Evolutionary conservation across 2,888 invertebrate species (phyloP), one percentile per base, ranked within the genome.

Genomic region (Eupithecia exiguata): DNA sequence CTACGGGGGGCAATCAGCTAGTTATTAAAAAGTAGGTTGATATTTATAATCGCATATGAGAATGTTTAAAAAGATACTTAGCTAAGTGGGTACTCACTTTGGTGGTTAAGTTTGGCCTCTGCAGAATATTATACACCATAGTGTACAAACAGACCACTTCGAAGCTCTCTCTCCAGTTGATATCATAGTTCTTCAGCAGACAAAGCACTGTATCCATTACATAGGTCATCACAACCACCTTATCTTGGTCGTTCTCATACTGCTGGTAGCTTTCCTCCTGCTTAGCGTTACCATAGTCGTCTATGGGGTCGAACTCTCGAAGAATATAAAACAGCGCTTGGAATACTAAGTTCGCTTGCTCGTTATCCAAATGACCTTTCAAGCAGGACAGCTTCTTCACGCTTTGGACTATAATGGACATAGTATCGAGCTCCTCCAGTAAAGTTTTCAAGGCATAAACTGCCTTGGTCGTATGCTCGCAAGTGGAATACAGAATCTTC

Each of bases 161-260:
- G 4, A 97, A 94, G 74, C 96, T 97, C 81, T 97, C 97, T 74
- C 96, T 95, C 97, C 97, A 97, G 46, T 96, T 96, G 18, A 97
- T 96, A 76, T 96, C 95, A 80, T 96, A 96, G 67, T 96, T 95
- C 74, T 96, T 95, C 6, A 97, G 96, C 63, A 97, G 90, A 0
- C 95, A 93, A 35, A 96, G 92, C 16, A 97, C 90, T 0, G 95
- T 96, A 73, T 97, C 96, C 74, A 97, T 88, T 0, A 97, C 93
- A n/a, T 96, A 95, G 14, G 96, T 95, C 84, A 97, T 90, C 38
- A 96, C 95, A 62, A 89, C 81, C 7, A 91, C 85, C 70, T 88
- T 91, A 38, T 91, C 88, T 53, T 89, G 87, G 30, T 85, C 82
- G 7, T 90, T 89, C 68, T 89, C 91, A 7, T 84, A 87, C n/a